Conservation (phyloP, 2,797 vertebrate species). For the Percopsis omiscomaycus region DNA sequence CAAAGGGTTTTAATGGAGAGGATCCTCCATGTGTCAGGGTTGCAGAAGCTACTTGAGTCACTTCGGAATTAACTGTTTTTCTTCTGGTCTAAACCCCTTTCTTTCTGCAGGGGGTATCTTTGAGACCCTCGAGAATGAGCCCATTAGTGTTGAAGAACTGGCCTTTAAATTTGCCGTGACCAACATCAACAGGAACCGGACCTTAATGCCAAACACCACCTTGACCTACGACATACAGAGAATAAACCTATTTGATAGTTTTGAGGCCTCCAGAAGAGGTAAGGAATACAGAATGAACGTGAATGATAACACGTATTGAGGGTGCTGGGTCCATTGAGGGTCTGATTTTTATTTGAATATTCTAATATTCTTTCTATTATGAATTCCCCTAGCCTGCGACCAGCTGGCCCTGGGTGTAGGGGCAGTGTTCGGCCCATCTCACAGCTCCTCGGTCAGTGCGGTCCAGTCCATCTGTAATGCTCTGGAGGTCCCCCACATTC, state of each 20-base stretch:
- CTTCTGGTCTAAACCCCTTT: slow-evolving; percentile 4
- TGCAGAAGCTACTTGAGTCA: background rate
- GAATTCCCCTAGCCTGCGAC: slow-evolving; percentile 84
- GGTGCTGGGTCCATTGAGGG: background rate
- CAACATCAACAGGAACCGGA: slow-evolving; percentile 97
- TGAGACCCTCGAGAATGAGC: slow-evolving; percentile 96
- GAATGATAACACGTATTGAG: background rate
- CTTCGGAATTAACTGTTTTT: background rate
- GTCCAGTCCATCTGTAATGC: slow-evolving; percentile 98
- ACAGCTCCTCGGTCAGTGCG: slow-evolving; percentile 94
- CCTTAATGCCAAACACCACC: slow-evolving; percentile 97
- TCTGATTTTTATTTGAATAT: background rate
- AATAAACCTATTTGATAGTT: slow-evolving; percentile 97
- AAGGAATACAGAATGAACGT: slow-evolving; percentile 30
- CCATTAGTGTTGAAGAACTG: slow-evolving; percentile 93
- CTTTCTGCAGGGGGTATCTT: slow-evolving; percentile 92
- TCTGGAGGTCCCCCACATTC: slow-evolving; percentile 97
- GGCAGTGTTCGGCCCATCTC: slow-evolving; percentile 92
- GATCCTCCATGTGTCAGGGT: background rate
- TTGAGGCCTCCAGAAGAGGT: slow-evolving; percentile 97
- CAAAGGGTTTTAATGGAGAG: background rate
- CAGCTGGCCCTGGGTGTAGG: slow-evolving; percentile 95
- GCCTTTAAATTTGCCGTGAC: slow-evolving; percentile 98
- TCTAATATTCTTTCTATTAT: slow-evolving; percentile 10
- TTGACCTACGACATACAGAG: slow-evolving; percentile 98